phyloP scores from a whole-genome alignment of 2,797 vertebrate species.

The Taenioides sp. region DNA sequence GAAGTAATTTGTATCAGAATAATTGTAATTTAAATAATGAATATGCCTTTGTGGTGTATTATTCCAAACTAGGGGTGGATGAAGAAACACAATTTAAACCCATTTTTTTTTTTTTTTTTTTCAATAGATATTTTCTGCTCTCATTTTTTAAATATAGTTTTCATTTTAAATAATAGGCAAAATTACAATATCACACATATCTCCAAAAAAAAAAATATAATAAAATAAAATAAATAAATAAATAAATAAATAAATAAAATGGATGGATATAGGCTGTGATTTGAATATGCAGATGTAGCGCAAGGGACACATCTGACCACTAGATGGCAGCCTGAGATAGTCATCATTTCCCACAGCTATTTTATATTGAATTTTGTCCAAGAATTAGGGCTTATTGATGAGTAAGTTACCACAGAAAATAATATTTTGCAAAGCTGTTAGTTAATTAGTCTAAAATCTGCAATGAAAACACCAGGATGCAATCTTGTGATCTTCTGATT shows the following conservation, averaged over 20 bases:
- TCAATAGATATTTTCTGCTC: no score
- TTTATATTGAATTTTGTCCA: constrained; percentile 15
- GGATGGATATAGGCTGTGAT: neutral
- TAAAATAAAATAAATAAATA: no score
- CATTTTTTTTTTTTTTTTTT: no score
- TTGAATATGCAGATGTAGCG: neutral
- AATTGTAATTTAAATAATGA: neutral
- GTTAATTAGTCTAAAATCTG: neutral
- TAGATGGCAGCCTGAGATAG: constrained; percentile 74
- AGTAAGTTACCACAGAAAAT: neutral
- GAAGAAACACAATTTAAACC: no score
- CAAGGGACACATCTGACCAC: constrained; percentile 36
- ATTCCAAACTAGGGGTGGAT: neutral
- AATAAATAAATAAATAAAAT: no score
- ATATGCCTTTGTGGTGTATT: neutral
- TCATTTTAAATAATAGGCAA: no score
- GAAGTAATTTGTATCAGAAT: neutral
- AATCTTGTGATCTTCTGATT: neutral
- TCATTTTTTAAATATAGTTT: no score
- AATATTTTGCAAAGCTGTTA: neutral
- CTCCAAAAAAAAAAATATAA: no score
- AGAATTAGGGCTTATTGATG: constrained; percentile 14
- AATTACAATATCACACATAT: no score
- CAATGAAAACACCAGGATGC: neutral
- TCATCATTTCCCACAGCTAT: constrained; percentile 20